Conservation (phyloP, 2,888 invertebrate genomes). For the Mimas tiliae region DNA sequence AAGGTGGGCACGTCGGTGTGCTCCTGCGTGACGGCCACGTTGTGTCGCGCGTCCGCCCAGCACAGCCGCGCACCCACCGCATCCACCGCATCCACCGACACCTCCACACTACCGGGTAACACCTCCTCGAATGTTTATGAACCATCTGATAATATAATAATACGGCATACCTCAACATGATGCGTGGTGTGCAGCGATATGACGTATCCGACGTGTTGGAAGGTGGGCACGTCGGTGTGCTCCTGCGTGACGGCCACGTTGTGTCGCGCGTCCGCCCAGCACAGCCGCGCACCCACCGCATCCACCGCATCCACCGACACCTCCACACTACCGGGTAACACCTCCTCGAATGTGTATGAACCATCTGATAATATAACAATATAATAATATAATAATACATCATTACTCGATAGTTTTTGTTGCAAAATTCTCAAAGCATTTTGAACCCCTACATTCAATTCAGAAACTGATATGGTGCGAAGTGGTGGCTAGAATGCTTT, state of each 20-base stretch:
- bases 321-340: slow-evolving; percentile 94
- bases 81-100: slow-evolving; percentile 88
- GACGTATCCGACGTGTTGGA: slow-evolving; percentile 92
- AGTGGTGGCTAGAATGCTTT: no score
- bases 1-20: slow-evolving; percentile 88
- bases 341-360: slow-evolving; percentile 89
- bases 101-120: slow-evolving; percentile 93
- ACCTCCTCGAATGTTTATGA: slow-evolving; percentile 91
- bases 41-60: slow-evolving; percentile 90
- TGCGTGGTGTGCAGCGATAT: slow-evolving; percentile 73
- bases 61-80: slow-evolving; percentile 93
- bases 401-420: no score
- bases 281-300: no score
- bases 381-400: no score
- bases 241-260: slow-evolving; percentile 87
- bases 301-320: slow-evolving; percentile 88
- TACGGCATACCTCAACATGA: slow-evolving; percentile 42
- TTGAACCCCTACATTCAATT: no score
- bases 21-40: slow-evolving; percentile 87
- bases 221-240: slow-evolving; percentile 87
- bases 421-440: no score
- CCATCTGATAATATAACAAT: slow-evolving; percentile 86
- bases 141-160: slow-evolving; percentile 85
- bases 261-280: slow-evolving; percentile 91
- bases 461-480: no score